Evolutionary conservation across 2,113 vertebrate species (phyloP).

Genomic region (Chlorocebus sabaeus): DNA sequence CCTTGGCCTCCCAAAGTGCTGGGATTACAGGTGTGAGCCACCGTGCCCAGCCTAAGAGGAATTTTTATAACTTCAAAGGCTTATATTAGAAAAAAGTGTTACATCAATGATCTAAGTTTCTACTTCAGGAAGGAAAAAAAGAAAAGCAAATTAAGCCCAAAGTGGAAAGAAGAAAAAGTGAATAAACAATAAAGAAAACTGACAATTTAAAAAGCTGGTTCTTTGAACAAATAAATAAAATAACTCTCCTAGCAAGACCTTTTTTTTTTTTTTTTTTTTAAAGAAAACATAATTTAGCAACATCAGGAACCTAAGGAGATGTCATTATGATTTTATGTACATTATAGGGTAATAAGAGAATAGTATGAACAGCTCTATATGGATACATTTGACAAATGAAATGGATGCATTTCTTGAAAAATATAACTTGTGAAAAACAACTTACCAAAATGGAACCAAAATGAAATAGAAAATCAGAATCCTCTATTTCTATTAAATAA

Average conservation of each 20-base stretch:
- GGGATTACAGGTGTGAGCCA: too few relatives aligned
- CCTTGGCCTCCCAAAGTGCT: too few relatives aligned
- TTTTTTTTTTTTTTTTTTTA: background rate
- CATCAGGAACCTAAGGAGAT: background rate
- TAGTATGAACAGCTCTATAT: background rate
- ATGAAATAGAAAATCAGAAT: background rate
- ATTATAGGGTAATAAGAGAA: background rate
- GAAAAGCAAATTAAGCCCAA: background rate
- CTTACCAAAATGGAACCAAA: constrained; percentile 1
- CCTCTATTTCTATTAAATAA: constrained; percentile 1
- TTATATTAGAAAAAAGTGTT: background rate
- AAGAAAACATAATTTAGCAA: background rate
- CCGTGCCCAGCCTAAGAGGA: too few relatives aligned
- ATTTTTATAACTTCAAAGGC: background rate
- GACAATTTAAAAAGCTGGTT: background rate
- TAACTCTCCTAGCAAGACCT: background rate
- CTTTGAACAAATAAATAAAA: background rate
- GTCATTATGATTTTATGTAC: background rate
- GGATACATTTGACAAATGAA: background rate
- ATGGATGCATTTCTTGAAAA: background rate
- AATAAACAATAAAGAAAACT: background rate
- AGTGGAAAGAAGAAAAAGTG: background rate
- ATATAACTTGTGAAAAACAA: background rate
- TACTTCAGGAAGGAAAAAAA: constrained; percentile 8
- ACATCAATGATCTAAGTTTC: background rate